Evolutionary conservation across 2,113 vertebrate species (phyloP).

Genomic region (Camelus bactrianus): DNA sequence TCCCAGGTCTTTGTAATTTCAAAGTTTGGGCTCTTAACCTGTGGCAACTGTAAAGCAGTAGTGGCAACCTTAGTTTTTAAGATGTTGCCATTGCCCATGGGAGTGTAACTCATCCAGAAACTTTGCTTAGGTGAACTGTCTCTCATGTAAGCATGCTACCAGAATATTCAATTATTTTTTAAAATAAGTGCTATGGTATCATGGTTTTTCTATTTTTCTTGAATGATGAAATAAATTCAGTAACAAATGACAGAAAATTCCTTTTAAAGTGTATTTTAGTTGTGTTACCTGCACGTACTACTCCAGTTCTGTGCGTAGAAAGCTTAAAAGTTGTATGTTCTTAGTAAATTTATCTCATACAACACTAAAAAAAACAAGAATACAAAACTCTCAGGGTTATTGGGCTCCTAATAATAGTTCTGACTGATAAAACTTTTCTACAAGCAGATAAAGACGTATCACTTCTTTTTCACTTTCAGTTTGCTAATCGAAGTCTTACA

Average conservation of each 20-base stretch:
- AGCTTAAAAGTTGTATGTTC: neutral
- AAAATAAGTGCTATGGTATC: neutral
- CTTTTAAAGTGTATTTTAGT: neutral
- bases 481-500: constrained; percentile 31
- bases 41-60: neutral
- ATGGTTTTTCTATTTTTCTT: constrained; percentile 15
- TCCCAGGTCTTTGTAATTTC: neutral
- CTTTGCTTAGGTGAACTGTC: neutral
- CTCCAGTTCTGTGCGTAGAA: neutral
- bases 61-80: neutral
- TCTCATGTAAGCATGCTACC: neutral
- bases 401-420: neutral
- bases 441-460: constrained; percentile 29
- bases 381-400: constrained; percentile 9
- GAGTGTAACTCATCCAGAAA: neutral
- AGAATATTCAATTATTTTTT: neutral
- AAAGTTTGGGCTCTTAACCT: neutral
- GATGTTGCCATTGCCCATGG: neutral
- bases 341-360: neutral
- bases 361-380: neutral
- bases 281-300: neutral
- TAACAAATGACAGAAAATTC: constrained; percentile 26
- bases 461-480: constrained; percentile 42
- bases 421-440: constrained; percentile 58
- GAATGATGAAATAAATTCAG: constrained; percentile 3